Evolutionary conservation across 2,113 vertebrate genomes (phyloP).

Genomic region (Ameiurus melas): DNA sequence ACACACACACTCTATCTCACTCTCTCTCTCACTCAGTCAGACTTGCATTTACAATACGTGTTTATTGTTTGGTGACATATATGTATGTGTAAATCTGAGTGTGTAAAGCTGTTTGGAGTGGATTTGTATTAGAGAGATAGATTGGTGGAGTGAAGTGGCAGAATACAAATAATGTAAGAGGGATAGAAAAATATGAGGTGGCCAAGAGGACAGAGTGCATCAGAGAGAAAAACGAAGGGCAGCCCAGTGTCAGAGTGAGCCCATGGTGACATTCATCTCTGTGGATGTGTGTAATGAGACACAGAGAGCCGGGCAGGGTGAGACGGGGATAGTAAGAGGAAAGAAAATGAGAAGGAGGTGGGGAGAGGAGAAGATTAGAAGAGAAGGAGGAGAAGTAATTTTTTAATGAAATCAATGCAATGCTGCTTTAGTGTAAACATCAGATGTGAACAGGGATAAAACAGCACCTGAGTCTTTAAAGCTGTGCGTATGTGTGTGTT

Average conservation of each 20-base stretch:
- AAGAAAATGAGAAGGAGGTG: conserved; percentile 20
- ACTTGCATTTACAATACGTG: neutral
- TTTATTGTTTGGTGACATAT: neutral
- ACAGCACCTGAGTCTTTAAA: neutral
- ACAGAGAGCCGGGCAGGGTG: conserved; percentile 43
- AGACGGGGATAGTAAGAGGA: conserved; percentile 56
- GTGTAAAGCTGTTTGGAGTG: neutral
- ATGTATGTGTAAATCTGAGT: neutral
- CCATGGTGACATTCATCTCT: conserved; percentile 42
- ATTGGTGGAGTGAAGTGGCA: neutral
- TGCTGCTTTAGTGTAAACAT: conserved; percentile 67
- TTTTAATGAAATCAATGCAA: conserved; percentile 59
- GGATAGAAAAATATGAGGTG: conserved; percentile 17
- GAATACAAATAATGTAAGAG: conserved; percentile 13
- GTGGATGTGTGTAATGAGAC: conserved; percentile 42
- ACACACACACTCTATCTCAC: too few species aligned
- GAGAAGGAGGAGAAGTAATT: conserved; percentile 22
- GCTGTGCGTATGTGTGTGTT: neutral
- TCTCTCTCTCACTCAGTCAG: too few species aligned
- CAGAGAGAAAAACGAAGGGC: conserved; percentile 35
- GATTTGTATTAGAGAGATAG: conserved; percentile 16
- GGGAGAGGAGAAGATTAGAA: conserved; percentile 28
- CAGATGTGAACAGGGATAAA: conserved; percentile 16
- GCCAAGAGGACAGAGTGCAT: conserved; percentile 19
- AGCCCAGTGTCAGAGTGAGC: conserved; percentile 40